phyloP scores from a whole-genome alignment of 2,113 vertebrate genomes.

The Raja brachyura region DNA sequence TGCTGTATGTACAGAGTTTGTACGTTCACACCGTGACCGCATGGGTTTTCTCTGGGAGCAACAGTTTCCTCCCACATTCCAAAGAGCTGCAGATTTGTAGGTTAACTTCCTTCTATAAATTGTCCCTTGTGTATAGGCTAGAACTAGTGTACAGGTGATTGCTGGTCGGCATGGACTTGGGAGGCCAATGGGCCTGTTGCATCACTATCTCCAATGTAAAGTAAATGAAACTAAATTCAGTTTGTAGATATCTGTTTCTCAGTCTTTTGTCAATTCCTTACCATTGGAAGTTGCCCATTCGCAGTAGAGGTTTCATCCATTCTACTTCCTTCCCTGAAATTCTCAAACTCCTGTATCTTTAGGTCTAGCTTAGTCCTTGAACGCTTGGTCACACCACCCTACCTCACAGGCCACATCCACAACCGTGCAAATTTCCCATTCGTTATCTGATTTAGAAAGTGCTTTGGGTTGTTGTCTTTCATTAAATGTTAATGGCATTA shows the following conservation, averaged over 20 bases:
- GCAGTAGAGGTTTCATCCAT: background rate
- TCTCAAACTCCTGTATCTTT: background rate
- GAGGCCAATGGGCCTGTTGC: too few species aligned
- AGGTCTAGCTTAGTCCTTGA: background rate
- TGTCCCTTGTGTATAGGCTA: too few species aligned
- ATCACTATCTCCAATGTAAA: too few species aligned
- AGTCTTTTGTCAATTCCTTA: background rate
- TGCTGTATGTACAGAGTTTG: too few species aligned
- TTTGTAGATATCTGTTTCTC: background rate
- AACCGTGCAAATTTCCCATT: background rate
- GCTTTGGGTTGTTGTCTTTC: background rate
- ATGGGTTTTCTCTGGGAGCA: too few species aligned
- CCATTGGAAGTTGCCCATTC: background rate
- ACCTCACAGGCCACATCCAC: too few species aligned
- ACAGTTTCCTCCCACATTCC: too few species aligned
- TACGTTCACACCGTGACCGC: too few species aligned
- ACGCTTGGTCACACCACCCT: background rate
- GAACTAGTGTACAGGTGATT: too few species aligned
- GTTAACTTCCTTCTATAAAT: too few species aligned
- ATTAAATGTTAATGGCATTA: background rate
- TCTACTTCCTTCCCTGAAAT: background rate
- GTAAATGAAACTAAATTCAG: background rate
- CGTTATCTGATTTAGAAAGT: background rate
- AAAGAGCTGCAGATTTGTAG: too few species aligned
- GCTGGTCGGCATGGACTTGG: too few species aligned